Evolutionary conservation across 1,140 invertebrate species (phyloP), one percentile per base, ranked within the genome.

Genomic region (Drosophila erecta): DNA sequence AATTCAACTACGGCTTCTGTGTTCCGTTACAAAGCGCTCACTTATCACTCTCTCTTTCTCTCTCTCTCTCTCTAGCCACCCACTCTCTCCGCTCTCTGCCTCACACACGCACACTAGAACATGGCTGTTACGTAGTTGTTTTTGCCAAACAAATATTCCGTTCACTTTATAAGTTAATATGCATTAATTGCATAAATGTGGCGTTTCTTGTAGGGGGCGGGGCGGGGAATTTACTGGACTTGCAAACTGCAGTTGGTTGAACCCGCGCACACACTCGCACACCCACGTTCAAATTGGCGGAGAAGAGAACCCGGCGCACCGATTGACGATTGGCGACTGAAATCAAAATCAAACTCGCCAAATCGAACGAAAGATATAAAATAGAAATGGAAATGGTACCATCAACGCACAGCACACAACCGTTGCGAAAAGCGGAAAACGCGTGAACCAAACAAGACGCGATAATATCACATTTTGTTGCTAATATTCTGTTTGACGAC

Each of bases 311-410:
- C 67, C 64, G 67, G 67, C 65, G 50, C 50, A 33, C 64, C 69
- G 56, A 72, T 60, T 65, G 64, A 67, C 83, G 61, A 87, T 72
- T 87, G 65, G 74, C 60, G 70, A 86, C 83, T 86, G 70, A 86
- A 81, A 86, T 89, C 83, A 83, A 86, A 81, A 86, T 89, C 83
- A 83, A 79, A 83, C 79, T 86, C 81, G 81, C 69, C 71, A 86
- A 85, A 77, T 60, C 62, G 30, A 66, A 55, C 65, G 24, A 62
- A 69, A 69, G 58, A 43, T 56, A 30, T 17, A 20, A 35, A 51
- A 14, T 35, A 20, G 35, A 49, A 62, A 14, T 35, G 27, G 35
- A 49, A 62, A 65, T 27, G 38, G 22, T 33, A 70, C 37, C 38
- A 55, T 37, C 38, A 64, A 50, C 15, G 8, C 17, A 69, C 46